phyloP scores from a whole-genome alignment of 2,113 vertebrate genomes.

The Stictonetta naevosa region DNA sequence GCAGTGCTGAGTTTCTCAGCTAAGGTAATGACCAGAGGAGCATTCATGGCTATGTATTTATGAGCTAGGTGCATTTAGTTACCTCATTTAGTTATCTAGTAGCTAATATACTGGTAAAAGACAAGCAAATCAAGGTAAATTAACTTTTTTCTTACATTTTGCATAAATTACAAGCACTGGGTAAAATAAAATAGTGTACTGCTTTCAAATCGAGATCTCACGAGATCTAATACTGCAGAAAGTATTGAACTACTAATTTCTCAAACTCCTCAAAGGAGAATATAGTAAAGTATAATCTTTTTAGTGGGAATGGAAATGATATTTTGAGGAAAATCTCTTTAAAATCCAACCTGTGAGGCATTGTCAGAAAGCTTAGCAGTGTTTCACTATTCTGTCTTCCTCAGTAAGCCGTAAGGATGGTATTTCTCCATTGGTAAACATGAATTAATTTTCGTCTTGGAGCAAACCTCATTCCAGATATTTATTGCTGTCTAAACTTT shows the following conservation, averaged over 20 bases:
- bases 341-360: neutral
- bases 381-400: neutral
- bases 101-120: neutral
- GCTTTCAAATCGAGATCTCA: neutral
- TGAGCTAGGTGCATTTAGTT: too few species aligned
- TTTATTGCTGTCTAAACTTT: neutral
- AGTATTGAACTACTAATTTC: neutral
- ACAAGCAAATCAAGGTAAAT: neutral
- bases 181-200: neutral
- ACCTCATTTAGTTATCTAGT: neutral
- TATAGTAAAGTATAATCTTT: neutral
- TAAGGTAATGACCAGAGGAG: too few species aligned
- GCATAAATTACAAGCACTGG: neutral
- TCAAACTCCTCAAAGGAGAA: neutral
- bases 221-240: neutral
- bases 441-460: neutral
- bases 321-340: neutral
- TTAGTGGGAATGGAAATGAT: neutral
- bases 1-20: too few species aligned
- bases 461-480: neutral
- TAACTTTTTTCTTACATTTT: neutral
- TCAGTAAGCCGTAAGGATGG: neutral
- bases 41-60: too few species aligned
- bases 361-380: conserved; percentile 3
- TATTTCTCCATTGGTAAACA: neutral